phyloP scores from a whole-genome alignment of 2,797 vertebrate species.

The Sebastes iracundus region DNA sequence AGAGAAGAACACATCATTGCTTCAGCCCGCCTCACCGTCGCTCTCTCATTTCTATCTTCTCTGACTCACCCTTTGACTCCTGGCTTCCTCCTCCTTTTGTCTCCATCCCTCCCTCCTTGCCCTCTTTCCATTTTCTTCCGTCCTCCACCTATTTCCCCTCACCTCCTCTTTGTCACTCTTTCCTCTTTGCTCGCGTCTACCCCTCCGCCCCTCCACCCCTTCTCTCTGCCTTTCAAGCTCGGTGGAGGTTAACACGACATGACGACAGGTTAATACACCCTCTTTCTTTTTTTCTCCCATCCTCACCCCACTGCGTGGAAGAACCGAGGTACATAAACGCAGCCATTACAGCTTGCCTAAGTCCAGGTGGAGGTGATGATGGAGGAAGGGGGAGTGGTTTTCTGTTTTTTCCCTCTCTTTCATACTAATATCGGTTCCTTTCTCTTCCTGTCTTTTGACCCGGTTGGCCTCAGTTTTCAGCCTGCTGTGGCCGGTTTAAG shows the following conservation, averaged over 20 bases:
- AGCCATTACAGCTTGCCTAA: slow-evolving; percentile 39
- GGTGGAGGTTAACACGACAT: slow-evolving; percentile 57
- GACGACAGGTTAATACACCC: slow-evolving; percentile 66
- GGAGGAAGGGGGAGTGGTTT: neutral
- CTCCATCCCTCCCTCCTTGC: slow-evolving; percentile 10
- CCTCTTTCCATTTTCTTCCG: slow-evolving; percentile 11
- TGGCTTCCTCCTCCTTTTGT: slow-evolving; percentile 28
- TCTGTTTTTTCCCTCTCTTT: neutral
- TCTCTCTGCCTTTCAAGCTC: slow-evolving; percentile 1
- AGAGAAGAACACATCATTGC: slow-evolving; percentile 33
- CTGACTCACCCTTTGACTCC: slow-evolving; percentile 53
- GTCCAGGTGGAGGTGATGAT: slow-evolving; percentile 1
- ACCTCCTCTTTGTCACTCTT: slow-evolving; percentile 7
- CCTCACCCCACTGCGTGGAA: neutral
- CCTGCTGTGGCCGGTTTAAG: neutral
- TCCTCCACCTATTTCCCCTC: neutral
- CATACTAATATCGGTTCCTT: neutral
- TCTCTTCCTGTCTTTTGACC: slow-evolving; percentile 17
- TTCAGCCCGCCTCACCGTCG: slow-evolving; percentile 44
- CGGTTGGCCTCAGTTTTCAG: slow-evolving; percentile 1
- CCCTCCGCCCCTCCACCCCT: neutral
- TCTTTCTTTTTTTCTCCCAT: neutral
- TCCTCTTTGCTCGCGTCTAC: neutral
- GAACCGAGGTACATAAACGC: slow-evolving; percentile 14
- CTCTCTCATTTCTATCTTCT: slow-evolving; percentile 45